Percentiles rank a stretch among this genome's conserved stretches.
phyloP scores from a whole-genome alignment of 1,140 invertebrate species.

The Zaprionus camerounensis region DNA sequence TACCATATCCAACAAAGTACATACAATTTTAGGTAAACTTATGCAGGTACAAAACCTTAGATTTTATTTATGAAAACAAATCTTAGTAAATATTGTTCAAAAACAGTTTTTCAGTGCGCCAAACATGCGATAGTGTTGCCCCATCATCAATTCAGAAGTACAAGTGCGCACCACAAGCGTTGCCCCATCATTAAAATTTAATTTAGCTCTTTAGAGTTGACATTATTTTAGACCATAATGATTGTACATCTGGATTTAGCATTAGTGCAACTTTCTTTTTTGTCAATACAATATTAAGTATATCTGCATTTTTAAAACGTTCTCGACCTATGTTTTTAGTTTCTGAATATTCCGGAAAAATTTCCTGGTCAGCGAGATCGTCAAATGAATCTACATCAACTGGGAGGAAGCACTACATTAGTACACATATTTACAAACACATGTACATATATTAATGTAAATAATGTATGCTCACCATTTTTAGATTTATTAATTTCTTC shows the following conservation, averaged over 20 bases:
- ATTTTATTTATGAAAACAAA: background rate
- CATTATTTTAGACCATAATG: conserved; percentile 67
- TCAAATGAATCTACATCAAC: conserved; percentile 49
- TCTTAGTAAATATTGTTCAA: background rate
- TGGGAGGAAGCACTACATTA: conserved; percentile 17
- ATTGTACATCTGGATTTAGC: conserved; percentile 73
- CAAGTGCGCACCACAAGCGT: background rate
- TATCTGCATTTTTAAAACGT: conserved; percentile 72
- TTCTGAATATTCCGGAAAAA: conserved; percentile 53
- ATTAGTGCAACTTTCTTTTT: conserved; percentile 71
- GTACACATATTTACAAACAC: background rate
- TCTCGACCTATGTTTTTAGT: conserved; percentile 52
- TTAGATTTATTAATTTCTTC: conserved; percentile 50
- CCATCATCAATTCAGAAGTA: background rate
- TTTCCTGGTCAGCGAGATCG: conserved; percentile 54
- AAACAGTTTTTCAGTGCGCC: background rate
- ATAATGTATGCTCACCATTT: conserved; percentile 23
- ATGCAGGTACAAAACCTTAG: background rate
- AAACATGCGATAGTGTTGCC: background rate
- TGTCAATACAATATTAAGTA: conserved; percentile 72
- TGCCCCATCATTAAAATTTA: background rate
- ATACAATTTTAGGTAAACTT: background rate
- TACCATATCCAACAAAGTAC: background rate
- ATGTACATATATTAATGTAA: background rate
- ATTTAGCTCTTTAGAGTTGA: conserved; percentile 49